Evolutionary conservation across 2,888 invertebrate species (phyloP).

Genomic region (Callinectes sapidus): DNA sequence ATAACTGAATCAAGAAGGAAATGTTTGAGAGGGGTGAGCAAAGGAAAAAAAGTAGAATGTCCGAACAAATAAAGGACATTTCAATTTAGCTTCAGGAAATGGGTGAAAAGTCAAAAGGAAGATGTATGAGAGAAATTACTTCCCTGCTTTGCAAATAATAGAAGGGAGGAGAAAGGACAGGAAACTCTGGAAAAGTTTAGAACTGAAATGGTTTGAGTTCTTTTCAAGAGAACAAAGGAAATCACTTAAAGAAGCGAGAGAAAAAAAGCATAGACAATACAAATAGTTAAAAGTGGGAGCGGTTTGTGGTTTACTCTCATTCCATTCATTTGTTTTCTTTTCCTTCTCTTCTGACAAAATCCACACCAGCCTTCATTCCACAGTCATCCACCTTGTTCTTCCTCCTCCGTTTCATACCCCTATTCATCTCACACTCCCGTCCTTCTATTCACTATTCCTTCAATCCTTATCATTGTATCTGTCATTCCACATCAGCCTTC

Average conservation of each 20-base stretch:
- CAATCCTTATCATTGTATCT: background rate
- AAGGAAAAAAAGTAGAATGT: background rate
- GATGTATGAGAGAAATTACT: background rate
- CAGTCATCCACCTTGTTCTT: background rate
- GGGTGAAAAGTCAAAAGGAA: background rate
- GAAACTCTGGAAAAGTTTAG: background rate
- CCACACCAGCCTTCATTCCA: background rate
- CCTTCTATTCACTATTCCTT: background rate
- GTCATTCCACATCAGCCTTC: background rate
- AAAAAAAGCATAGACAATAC: background rate
- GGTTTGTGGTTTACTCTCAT: background rate
- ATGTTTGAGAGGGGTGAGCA: background rate
- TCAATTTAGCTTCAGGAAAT: background rate
- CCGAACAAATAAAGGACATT: background rate
- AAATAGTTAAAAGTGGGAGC: background rate
- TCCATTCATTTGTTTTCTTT: background rate
- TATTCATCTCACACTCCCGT: background rate
- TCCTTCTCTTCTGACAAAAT: background rate
- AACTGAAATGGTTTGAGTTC: background rate
- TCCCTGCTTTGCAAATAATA: background rate
- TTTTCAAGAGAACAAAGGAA: background rate
- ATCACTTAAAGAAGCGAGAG: background rate
- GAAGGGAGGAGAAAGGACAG: background rate
- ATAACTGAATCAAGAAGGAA: constrained; percentile 20
- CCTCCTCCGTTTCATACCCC: background rate